A percentile compares a stretch with the other conserved stretches of the same genome.
These are phyloP conservation scores for Microtus oregoni DNA, from an alignment of 2,113 vertebrate species.

Conservation along the genomic window DNA sequence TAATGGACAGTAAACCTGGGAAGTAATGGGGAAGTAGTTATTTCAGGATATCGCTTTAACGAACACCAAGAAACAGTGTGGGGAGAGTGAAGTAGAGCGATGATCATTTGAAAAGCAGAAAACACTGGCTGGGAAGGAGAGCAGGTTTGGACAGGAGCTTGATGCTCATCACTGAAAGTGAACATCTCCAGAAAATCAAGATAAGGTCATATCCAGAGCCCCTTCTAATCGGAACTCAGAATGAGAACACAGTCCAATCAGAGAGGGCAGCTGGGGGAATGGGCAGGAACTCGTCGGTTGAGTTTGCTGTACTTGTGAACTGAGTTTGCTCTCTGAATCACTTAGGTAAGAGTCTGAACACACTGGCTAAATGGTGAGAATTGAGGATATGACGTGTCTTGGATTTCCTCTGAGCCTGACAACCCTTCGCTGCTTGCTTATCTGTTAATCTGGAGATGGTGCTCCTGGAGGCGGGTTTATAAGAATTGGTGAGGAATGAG, in stretches of 20 bases:
- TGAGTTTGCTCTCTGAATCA: background rate
- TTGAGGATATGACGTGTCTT: background rate
- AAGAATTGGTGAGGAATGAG: background rate
- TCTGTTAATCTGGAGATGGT: background rate
- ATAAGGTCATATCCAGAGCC: background rate
- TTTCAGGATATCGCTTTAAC: slow-evolving; percentile 15
- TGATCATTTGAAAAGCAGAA: background rate
- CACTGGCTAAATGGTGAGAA: background rate
- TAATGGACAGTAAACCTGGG: background rate
- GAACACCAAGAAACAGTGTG: background rate
- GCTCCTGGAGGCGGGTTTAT: background rate
- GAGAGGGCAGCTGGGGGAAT: background rate
- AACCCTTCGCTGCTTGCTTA: background rate
- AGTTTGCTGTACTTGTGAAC: background rate
- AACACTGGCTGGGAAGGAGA: background rate
- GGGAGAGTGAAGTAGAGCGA: background rate
- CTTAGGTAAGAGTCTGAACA: slow-evolving; percentile 20
- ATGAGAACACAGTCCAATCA: background rate
- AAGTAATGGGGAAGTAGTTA: background rate
- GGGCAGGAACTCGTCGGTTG: background rate
- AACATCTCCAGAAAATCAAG: background rate
- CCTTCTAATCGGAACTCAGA: background rate
- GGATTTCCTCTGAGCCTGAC: background rate
- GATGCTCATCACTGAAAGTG: background rate
- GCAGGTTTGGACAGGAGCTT: background rate